Evolutionary conservation across 2,797 vertebrate genomes (phyloP).

Genomic region (Caiman crocodilus): DNA sequence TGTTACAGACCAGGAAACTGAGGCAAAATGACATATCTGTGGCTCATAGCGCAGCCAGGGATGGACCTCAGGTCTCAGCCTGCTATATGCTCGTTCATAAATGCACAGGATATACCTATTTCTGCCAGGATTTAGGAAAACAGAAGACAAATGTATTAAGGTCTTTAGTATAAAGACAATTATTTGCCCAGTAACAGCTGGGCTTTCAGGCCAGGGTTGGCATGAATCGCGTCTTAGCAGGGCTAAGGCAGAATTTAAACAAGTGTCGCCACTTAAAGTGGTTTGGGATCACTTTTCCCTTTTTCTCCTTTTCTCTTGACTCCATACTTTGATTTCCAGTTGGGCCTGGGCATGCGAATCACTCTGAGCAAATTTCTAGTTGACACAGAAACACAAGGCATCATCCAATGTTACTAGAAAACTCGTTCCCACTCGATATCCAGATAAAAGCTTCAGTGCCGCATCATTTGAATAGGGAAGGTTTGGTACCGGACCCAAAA

Average conservation of each 20-base stretch:
- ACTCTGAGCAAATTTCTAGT: constrained; percentile 11
- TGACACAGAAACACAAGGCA: constrained; percentile 16
- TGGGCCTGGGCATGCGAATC: background rate
- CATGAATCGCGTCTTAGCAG: background rate
- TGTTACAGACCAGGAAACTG: background rate
- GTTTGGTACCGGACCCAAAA: background rate
- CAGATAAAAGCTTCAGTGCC: background rate
- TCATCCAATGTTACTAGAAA: background rate
- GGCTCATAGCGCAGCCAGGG: background rate
- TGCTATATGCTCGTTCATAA: background rate
- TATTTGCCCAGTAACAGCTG: background rate
- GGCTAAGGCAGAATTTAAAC: background rate
- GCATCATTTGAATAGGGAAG: background rate
- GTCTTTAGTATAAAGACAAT: background rate
- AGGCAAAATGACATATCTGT: background rate
- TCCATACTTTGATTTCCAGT: background rate
- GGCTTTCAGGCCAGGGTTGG: background rate
- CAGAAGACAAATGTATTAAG: background rate
- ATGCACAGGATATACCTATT: background rate
- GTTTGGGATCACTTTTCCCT: background rate
- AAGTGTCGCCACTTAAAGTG: background rate
- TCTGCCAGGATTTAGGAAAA: background rate
- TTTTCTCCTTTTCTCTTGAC: constrained; percentile 2
- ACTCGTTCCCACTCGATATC: background rate
- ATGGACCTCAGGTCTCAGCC: background rate